phyloP scores from a whole-genome alignment of 1,140 invertebrate species.

The Hestina assimilis region DNA sequence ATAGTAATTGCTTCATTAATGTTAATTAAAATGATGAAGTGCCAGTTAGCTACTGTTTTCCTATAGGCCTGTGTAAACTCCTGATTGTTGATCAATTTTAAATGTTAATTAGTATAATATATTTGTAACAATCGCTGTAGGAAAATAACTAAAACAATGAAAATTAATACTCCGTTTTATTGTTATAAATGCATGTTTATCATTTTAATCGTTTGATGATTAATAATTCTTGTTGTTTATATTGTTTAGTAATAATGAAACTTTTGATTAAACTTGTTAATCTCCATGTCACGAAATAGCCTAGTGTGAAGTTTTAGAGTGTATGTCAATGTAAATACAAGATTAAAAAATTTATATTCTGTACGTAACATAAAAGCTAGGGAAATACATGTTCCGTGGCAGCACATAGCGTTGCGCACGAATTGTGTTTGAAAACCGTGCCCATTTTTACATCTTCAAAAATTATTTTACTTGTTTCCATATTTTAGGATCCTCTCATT shows the following conservation, averaged over 20 bases:
- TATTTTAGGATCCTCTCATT: too few species aligned
- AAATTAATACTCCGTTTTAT: neutral
- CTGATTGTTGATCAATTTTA: slow-evolving; percentile 20
- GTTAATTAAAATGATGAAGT: slow-evolving; percentile 46
- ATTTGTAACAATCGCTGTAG: slow-evolving; percentile 3
- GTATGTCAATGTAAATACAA: neutral
- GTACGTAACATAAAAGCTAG: neutral
- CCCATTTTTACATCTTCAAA: slow-evolving; percentile 16
- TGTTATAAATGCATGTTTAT: neutral
- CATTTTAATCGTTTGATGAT: neutral
- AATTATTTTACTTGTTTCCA: slow-evolving; percentile 24
- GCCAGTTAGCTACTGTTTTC: slow-evolving; percentile 24
- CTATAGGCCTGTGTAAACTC: slow-evolving; percentile 16
- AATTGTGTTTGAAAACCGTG: slow-evolving; percentile 25
- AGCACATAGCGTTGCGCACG: slow-evolving; percentile 17
- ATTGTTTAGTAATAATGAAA: neutral
- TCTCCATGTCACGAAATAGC: too few species aligned
- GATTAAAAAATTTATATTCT: slow-evolving; percentile 7
- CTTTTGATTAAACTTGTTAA: neutral
- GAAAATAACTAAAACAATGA: neutral
- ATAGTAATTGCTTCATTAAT: slow-evolving; percentile 55
- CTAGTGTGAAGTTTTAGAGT: too few species aligned
- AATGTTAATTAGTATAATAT: slow-evolving; percentile 23
- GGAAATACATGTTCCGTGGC: slow-evolving; percentile 6
- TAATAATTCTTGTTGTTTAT: neutral